Evolutionary conservation across 2,797 vertebrate species (phyloP), one percentile per base, ranked within the genome.

Genomic region (Pantherophis vulpinus): DNA sequence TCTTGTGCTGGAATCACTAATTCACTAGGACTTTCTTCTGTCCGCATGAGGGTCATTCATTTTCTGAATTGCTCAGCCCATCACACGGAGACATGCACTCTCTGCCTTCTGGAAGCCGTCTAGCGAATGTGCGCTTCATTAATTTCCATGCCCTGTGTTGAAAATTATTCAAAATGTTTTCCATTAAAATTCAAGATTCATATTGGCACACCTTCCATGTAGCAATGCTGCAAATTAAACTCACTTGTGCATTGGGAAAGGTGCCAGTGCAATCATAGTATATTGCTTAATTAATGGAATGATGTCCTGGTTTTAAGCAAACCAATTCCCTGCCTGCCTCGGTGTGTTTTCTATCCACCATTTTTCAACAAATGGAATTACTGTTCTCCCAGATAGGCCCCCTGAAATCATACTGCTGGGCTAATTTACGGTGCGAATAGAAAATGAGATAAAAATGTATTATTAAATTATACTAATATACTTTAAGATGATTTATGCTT

Each of bases 221-320:
- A 95, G 88, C 93, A 93, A 88, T 97, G 91, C 95, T 96, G 86
- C 94, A 95, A 97, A 97, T 97, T 96, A 97, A 97, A 95, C 94
- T 95, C 91, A 92, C 95, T 97, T 96, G 90, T 89, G n/a, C 94
- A 94, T 96, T 97, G 97, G 97, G 96, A 97, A 94, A 89, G 61
- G 83, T 95, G 97, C 96, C 97, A 98, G 95, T 93, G 91, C 90
- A 97, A 95, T 96, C 94, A 93, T 94, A 94, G 94, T 92, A 96
- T 96, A 94, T 94, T 92, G 93, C 95, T 96, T 93, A 97, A 96
- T 91, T 95, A 87, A 93, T 96, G 94, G 95, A 97, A 96, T 95
- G 74, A 95, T 95, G 55, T 90, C 91, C 94, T 96, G 94, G 94
- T 93, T 94, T 92, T 70, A 90, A 94, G 86, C 89, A 92, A 91